A percentile compares a stretch with the other conserved stretches of the same genome.
phyloP scores from a whole-genome alignment of 2,113 vertebrate genomes.

The Ammodytes marinus region DNA sequence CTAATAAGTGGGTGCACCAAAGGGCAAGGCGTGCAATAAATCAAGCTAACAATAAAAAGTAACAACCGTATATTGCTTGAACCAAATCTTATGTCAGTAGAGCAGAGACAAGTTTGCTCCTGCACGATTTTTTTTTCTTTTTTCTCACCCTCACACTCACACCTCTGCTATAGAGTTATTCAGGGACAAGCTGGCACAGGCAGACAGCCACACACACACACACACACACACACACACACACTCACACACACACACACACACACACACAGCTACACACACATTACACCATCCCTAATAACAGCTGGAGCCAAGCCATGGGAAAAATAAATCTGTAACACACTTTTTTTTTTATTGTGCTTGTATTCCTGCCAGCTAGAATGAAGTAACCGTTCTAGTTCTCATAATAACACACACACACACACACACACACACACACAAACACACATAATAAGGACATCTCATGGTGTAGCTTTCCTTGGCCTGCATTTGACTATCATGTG shows the following conservation, averaged over 20 bases:
- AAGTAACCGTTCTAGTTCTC: slow-evolving; percentile 63
- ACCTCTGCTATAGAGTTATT: slow-evolving; percentile 65
- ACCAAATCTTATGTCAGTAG: slow-evolving; percentile 30
- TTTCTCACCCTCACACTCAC: slow-evolving; percentile 58
- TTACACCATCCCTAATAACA: slow-evolving; percentile 70
- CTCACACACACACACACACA: too few relatives aligned
- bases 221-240: too few relatives aligned
- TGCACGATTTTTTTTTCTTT: slow-evolving; percentile 34
- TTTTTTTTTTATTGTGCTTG: slow-evolving; percentile 50
- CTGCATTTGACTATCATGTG: slow-evolving; percentile 5
- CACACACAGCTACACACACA: too few relatives aligned
- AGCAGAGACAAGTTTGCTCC: slow-evolving; percentile 63
- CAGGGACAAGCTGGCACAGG: slow-evolving; percentile 71
- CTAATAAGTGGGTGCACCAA: too few relatives aligned
- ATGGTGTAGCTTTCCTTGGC: slow-evolving; percentile 36
- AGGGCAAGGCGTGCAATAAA: too few relatives aligned
- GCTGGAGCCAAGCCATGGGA: slow-evolving; percentile 78
- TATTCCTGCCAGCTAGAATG: slow-evolving; percentile 46
- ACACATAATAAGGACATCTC: slow-evolving; percentile 22
- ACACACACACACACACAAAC: too few relatives aligned
- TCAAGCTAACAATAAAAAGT: not conserved
- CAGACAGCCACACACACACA: slow-evolving; percentile 26
- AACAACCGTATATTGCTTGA: slow-evolving; percentile 15
- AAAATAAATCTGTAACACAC: slow-evolving; percentile 77
- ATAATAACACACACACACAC: too few relatives aligned